These are phyloP conservation scores for Cranoglanis bouderius DNA, from an alignment of 2,113 vertebrate species.

Conservation along the genomic window DNA sequence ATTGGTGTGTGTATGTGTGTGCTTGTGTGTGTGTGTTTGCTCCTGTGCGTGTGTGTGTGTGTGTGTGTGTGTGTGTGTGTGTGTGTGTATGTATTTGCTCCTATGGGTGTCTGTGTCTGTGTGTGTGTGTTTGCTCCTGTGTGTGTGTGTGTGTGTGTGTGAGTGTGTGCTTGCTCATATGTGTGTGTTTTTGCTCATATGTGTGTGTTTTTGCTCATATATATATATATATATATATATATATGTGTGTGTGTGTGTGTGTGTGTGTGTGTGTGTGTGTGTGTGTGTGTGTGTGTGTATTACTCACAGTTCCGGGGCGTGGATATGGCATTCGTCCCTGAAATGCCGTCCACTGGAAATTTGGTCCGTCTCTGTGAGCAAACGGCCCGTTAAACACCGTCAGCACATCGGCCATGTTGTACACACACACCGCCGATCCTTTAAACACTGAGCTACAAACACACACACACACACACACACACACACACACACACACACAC, in stretches of 20 bases:
- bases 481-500: neutral
- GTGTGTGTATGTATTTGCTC: too few relatives aligned
- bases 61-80: too few relatives aligned
- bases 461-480: constrained; percentile 37
- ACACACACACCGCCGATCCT: constrained; percentile 96
- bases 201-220: neutral
- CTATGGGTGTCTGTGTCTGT: neutral
- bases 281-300: neutral
- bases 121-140: neutral
- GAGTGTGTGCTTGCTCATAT: too few relatives aligned
- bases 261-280: neutral
- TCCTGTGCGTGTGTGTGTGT: neutral
- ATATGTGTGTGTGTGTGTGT: neutral
- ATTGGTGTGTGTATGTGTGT: too few relatives aligned
- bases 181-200: too few relatives aligned
- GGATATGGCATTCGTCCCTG: constrained; percentile 97
- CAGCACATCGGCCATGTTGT: constrained; percentile 95
- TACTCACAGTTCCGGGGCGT: constrained; percentile 93
- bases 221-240: too few relatives aligned
- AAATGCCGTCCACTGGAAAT: constrained; percentile 93
- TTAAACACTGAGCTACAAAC: constrained; percentile 90
- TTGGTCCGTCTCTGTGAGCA: constrained; percentile 94
- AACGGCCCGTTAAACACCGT: constrained; percentile 98
- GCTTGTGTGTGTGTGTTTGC: too few relatives aligned
- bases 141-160: too few relatives aligned